A percentile compares a stretch with the other conserved stretches of the same genome.
These are phyloP conservation scores for Dinothrombium tinctorium DNA, from an alignment of 1,140 invertebrate species.

Conservation along the genomic window DNA sequence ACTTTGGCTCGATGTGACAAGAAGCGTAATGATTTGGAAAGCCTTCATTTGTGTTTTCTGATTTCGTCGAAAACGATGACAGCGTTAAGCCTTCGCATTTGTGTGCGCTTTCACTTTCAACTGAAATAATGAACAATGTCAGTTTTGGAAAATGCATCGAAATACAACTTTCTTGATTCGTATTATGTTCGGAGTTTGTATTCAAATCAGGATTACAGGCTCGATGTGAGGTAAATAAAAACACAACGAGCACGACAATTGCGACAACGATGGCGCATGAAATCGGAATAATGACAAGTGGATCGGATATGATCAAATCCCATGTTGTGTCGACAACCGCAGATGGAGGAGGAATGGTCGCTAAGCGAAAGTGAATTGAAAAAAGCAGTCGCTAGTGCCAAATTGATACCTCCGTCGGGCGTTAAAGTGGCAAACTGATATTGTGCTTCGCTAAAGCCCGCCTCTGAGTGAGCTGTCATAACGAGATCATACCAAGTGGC, in stretches of 20 bases:
- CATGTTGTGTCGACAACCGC: background rate
- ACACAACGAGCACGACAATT: background rate
- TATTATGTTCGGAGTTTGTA: background rate
- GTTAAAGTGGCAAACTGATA: constrained; percentile 56
- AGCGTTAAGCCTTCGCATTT: background rate
- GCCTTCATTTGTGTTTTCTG: background rate
- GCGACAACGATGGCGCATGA: background rate
- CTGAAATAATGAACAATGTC: background rate
- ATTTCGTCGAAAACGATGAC: background rate
- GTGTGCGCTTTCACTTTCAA: background rate
- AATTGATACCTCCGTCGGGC: background rate
- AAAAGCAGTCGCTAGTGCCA: background rate
- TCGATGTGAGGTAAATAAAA: background rate
- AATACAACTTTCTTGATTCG: too few relatives aligned
- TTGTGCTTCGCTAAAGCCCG: constrained; percentile 55
- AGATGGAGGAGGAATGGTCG: background rate
- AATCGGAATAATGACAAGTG: background rate
- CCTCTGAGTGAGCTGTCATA: constrained; percentile 72
- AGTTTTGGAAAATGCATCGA: too few relatives aligned
- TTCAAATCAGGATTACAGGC: background rate
- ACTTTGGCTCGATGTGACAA: background rate
- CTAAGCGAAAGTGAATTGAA: background rate
- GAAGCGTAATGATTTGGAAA: background rate
- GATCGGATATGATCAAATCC: background rate
- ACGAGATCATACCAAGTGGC: constrained; percentile 58